These are phyloP conservation scores for Dermatemys mawii DNA, from an alignment of 2,113 vertebrate genomes.

Conservation along the genomic window DNA sequence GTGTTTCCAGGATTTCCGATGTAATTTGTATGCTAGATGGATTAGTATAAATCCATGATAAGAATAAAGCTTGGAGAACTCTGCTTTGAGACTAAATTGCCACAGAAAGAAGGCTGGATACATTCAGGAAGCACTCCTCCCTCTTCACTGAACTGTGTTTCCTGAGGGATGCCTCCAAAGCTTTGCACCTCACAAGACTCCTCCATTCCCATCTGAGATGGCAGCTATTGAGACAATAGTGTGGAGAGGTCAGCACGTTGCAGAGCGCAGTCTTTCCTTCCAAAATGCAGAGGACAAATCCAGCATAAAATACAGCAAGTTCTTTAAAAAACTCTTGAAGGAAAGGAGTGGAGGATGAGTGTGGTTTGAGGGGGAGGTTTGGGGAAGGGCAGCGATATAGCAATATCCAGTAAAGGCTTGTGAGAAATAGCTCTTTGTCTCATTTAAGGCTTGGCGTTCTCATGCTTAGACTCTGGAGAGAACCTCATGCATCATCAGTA, in stretches of 20 bases:
- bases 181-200: not conserved
- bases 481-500: not conserved
- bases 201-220: not conserved
- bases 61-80: not conserved
- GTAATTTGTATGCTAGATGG: conserved; percentile 6
- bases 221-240: not conserved
- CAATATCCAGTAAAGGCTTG: not conserved
- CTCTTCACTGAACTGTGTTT: not conserved
- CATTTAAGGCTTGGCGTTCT: not conserved
- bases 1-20: not conserved
- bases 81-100: not conserved
- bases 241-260: not conserved
- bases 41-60: conserved; percentile 30
- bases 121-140: not conserved
- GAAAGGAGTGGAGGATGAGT: not conserved
- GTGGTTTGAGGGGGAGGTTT: not conserved
- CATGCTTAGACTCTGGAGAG: not conserved
- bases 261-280: not conserved
- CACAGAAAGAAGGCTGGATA: not conserved
- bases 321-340: not conserved
- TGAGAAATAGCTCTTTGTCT: not conserved
- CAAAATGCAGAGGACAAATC: not conserved
- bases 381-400: not conserved
- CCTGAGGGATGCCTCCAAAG: not conserved
- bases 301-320: not conserved